Base-by-base conservation (phyloP, 2,888 invertebrate genomes). In the Pseudeuparius sepicola region DNA sequence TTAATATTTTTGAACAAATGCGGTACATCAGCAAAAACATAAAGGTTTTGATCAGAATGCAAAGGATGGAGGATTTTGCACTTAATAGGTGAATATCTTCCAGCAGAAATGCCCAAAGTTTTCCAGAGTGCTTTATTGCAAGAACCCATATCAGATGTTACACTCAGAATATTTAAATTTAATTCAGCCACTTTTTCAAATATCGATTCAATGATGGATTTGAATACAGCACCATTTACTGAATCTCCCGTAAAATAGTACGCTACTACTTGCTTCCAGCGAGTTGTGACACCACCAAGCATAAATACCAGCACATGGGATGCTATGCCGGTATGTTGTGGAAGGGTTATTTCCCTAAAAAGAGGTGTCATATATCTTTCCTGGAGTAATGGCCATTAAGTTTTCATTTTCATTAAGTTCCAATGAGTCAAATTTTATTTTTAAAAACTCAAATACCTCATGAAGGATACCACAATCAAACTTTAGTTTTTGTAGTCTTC, bases 221-320 rank as follows among this genome's bases (percentile, higher is more conserved):
- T 36, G 10, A 48, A 42, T 2, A 37, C 20, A 6, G 29, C n/a
- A 14, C 48, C 50, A 23, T 46, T 31, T n/a, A 45, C 35, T 7
- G 41, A 42, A 14, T 46, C 37, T 2, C 39, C 36, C 16, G 52
- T 49, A 34, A 47, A 52, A 34, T 48, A 47, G 39, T 49, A 52
- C 7, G 46, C 50, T 12, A 53, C 44, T 5, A 35, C 37, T 28
- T 53, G 50, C 26, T 54, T 53, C 51, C 51, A 53, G 10, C 47
- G 27, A 14, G 34, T 34, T 11, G 28, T 40, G n/a, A 51, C 31
- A 12, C 51, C 53, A 18, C 37, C 48, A 16, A 54, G 25, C 44
- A 54, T 46, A 27, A 52, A 43, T 12, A 51, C 50, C 20, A 50
- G 38, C 11, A 32, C 50, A 43, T 50, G 48, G 12, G 39, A 46